These are phyloP conservation scores for Drosophila eugracilis DNA, from an alignment of 1,140 invertebrate species.

Conservation along the genomic window DNA sequence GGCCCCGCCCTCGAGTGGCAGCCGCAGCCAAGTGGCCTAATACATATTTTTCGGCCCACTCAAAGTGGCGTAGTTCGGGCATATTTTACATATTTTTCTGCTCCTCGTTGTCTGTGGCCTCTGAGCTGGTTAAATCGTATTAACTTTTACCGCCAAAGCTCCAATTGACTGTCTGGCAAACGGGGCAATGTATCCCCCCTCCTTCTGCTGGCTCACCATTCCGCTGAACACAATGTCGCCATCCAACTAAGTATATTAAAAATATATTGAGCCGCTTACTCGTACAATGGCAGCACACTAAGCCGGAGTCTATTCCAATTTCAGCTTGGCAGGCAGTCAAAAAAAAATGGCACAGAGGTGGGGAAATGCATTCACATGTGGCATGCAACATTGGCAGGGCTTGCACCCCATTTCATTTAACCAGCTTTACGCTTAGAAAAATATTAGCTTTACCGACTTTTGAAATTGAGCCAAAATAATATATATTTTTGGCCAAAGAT, in stretches of 20 bases:
- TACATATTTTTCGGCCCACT: conserved; percentile 72
- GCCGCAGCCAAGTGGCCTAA: conserved; percentile 74
- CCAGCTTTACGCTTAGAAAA: conserved; percentile 29
- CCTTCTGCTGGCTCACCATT: neutral
- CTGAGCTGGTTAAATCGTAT: conserved; percentile 77
- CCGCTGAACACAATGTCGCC: conserved; percentile 49
- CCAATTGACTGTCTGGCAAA: conserved; percentile 50
- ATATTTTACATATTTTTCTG: conserved; percentile 77
- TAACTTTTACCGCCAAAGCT: conserved; percentile 72
- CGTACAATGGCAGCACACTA: conserved; percentile 64
- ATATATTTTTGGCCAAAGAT: no score
- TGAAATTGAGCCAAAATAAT: no score
- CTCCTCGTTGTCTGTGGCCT: conserved; percentile 60
- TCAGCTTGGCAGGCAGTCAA: conserved; percentile 69
- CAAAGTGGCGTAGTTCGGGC: conserved; percentile 54
- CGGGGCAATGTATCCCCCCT: neutral
- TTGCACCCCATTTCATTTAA: conserved; percentile 39
- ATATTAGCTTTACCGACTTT: no score
- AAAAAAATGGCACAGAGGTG: conserved; percentile 28
- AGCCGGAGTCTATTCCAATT: conserved; percentile 50
- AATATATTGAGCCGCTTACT: conserved; percentile 81
- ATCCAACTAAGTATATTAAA: conserved; percentile 77
- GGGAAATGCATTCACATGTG: conserved; percentile 63
- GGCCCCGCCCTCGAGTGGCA: conserved; percentile 34
- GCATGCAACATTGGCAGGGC: conserved; percentile 63